Base-by-base conservation (phyloP, 2,797 vertebrate species). In the Pangasius krempfi region DNA sequence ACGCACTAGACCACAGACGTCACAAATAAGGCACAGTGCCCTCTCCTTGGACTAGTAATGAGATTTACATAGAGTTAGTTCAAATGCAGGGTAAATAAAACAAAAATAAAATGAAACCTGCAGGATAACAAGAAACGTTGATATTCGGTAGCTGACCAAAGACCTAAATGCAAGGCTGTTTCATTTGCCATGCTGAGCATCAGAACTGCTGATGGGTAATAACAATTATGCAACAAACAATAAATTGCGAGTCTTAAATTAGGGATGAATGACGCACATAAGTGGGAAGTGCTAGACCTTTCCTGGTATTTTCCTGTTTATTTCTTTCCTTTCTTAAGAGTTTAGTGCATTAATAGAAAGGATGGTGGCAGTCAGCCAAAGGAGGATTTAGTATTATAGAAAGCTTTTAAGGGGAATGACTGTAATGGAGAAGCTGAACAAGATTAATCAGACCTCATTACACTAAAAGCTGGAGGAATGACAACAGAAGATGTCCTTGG, bases 381-480 rank as follows among this genome's bases (percentile, higher is more conserved):
- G 91, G 86, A 90, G 92, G 91, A 66, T 91, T 84, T 92, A 90
- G 92, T 94, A 95, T 96, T 95, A 94, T 91, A 86, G 93, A 96
- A 96, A 96, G 96, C 96, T 96, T 96, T 97, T 96, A 82, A 93
- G 91, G 91, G 90, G 91, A 92, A 88, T 87, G 88, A 85, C 88
- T 89, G 91, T 89, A 91, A 86, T 93, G 87, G 89, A 91, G 93
- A 85, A 93, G 90, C 91, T 93, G 94, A 94, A 94, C 93, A 94
- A 94, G 91, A 96, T 95, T 94, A 94, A 97, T 96, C 95, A 93
- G 16, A 93, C 92, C 94, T 96, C 96, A 96, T 96, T 96, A 96
- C 92, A 89, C 94, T 96, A 96, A 96, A 94, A 96, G 96, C 96
- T 68, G 37, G 88, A 87, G 90, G 91, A 81, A 93, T 90, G 93